These are phyloP conservation scores for Crambe crambe DNA, from an alignment of 37 sponge, comb jelly and placozoan genomes.

Conservation along the genomic window DNA sequence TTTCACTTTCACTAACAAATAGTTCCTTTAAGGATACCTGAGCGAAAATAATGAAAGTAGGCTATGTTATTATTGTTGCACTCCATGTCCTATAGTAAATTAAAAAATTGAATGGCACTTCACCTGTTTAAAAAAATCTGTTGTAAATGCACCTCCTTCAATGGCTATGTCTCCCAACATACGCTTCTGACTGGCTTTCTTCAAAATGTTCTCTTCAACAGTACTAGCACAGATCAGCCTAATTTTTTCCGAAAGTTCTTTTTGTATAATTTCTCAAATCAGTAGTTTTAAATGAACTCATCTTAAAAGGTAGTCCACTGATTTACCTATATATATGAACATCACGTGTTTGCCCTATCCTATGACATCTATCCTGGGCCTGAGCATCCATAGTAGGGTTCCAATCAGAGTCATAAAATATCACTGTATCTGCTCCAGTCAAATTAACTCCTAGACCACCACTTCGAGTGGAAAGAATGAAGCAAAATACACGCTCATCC, in stretches of 20 bases:
- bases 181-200: slow-evolving; percentile 98
- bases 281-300: no score
- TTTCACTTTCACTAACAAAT: not conserved
- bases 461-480: slow-evolving; percentile 98
- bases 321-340: slow-evolving; percentile 97
- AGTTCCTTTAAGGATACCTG: slow-evolving; percentile 33
- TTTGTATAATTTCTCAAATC: no score
- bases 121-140: slow-evolving; percentile 96
- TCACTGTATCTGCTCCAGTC: slow-evolving; percentile 98
- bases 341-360: slow-evolving; percentile 98
- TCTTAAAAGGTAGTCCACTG: no score
- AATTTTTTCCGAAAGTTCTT: not conserved
- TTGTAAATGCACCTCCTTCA: slow-evolving; percentile 95
- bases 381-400: slow-evolving; percentile 99
- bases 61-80: no score
- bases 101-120: no score
- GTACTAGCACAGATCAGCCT: slow-evolving; percentile 92
- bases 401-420: slow-evolving; percentile 99
- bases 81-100: no score
- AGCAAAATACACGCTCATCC: slow-evolving; percentile 93
- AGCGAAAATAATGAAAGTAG: not conserved
- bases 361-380: slow-evolving; percentile 99
- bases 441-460: slow-evolving; percentile 98
- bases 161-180: slow-evolving; percentile 95
- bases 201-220: slow-evolving; percentile 97